Conservation (phyloP, 2,888 invertebrate genomes). For the Cheilosia vulpina region DNA sequence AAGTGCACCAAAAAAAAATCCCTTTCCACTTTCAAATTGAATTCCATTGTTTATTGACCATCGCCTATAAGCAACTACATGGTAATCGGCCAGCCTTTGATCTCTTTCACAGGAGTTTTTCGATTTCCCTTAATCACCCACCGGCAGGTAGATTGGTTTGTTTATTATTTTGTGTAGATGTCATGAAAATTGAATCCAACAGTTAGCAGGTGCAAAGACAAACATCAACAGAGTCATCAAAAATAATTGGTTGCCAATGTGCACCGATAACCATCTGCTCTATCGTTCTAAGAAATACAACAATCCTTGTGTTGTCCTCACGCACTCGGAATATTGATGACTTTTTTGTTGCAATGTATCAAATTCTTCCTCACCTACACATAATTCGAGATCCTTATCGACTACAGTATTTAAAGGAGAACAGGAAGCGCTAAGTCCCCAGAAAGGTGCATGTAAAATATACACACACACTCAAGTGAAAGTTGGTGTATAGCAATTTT, state of each 20-base stretch:
- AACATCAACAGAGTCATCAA: constrained; percentile 36
- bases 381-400: constrained; percentile 14
- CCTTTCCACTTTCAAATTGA: constrained; percentile 1
- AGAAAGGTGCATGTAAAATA: constrained; percentile 14
- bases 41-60: not conserved
- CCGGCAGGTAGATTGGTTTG: constrained; percentile 13
- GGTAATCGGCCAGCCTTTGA: constrained; percentile 22
- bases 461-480: constrained; percentile 5
- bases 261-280: constrained; percentile 36
- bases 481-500: not conserved
- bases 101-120: not conserved
- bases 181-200: not conserved
- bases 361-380: not conserved
- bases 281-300: constrained; percentile 32
- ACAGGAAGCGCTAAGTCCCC: constrained; percentile 38
- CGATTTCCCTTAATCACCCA: not conserved
- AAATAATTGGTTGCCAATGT: constrained; percentile 41
- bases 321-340: constrained; percentile 27
- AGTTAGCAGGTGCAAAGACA: constrained; percentile 41
- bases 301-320: constrained; percentile 20
- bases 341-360: constrained; percentile 27
- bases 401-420: constrained; percentile 41
- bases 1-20: not conserved
- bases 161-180: not conserved
- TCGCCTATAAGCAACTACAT: constrained; percentile 12